Percentiles rank a stretch among this genome's conserved stretches.
Conservation (phyloP, 2,797 vertebrate species). For the Catamblyrhynchus diadema region DNA sequence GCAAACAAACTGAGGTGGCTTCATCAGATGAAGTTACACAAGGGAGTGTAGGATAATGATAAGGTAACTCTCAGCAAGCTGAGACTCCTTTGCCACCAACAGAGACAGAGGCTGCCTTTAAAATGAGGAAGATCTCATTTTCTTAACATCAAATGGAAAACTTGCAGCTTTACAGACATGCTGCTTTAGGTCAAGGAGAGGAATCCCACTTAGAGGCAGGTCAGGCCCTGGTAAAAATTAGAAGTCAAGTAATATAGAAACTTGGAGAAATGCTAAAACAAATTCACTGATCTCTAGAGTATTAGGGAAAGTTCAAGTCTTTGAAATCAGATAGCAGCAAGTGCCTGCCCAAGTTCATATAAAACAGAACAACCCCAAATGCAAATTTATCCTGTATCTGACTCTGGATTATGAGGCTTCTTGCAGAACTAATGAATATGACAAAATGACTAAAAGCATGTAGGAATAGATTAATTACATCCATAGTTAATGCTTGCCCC, state of each 20-base stretch:
- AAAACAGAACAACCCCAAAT: background rate
- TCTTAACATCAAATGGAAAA: background rate
- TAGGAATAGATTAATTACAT: background rate
- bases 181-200: background rate
- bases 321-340: slow-evolving; percentile 29
- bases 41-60: background rate
- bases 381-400: background rate
- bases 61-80: background rate
- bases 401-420: background rate
- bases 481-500: background rate
- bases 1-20: slow-evolving; percentile 24
- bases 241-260: background rate
- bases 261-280: slow-evolving; percentile 6
- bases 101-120: background rate
- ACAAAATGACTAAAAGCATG: background rate
- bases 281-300: background rate
- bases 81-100: background rate
- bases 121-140: background rate
- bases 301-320: background rate
- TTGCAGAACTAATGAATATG: background rate
- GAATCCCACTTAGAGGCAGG: background rate
- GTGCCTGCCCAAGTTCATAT: background rate
- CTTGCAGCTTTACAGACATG: background rate
- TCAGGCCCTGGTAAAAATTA: background rate
- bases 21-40: background rate